A percentile compares a stretch with the other conserved stretches of the same genome.
These are phyloP conservation scores for Salmo trutta DNA, from an alignment of 2,797 vertebrate species.

Conservation along the genomic window DNA sequence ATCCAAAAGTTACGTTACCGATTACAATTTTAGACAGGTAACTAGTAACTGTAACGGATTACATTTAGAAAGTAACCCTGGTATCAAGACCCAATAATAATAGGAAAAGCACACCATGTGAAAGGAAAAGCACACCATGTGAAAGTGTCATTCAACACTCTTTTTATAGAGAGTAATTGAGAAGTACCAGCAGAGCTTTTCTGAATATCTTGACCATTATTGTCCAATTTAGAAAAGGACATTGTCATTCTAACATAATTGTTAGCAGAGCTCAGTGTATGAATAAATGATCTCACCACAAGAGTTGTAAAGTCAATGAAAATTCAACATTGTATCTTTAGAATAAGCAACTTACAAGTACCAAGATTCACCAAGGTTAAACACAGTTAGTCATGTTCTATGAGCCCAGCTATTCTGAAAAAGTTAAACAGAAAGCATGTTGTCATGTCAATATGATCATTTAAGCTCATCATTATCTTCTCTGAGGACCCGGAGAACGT, in stretches of 20 bases:
- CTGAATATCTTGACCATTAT: neutral
- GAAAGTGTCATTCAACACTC: constrained; percentile 10
- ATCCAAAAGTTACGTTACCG: too few relatives aligned
- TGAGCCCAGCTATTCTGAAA: neutral
- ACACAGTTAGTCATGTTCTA: neutral
- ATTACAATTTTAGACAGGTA: too few relatives aligned
- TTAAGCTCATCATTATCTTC: neutral
- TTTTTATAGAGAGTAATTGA: constrained; percentile 11
- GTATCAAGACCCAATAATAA: neutral
- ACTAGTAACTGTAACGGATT: too few relatives aligned
- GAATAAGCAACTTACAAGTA: neutral
- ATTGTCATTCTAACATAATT: neutral
- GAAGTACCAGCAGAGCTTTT: neutral
- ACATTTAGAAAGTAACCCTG: too few relatives aligned
- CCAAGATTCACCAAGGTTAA: constrained; percentile 1
- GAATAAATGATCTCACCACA: neutral
- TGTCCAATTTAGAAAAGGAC: neutral
- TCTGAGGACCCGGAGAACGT: constrained; percentile 1
- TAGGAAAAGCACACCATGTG: neutral
- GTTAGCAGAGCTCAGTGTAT: neutral
- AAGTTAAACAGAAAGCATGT: neutral
- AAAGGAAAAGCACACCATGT: neutral
- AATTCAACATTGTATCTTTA: neutral
- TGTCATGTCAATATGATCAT: neutral
- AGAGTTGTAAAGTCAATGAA: neutral